These are phyloP conservation scores for Meteorus sp. DNA, from an alignment of 1,140 invertebrate genomes.

Conservation along the genomic window DNA sequence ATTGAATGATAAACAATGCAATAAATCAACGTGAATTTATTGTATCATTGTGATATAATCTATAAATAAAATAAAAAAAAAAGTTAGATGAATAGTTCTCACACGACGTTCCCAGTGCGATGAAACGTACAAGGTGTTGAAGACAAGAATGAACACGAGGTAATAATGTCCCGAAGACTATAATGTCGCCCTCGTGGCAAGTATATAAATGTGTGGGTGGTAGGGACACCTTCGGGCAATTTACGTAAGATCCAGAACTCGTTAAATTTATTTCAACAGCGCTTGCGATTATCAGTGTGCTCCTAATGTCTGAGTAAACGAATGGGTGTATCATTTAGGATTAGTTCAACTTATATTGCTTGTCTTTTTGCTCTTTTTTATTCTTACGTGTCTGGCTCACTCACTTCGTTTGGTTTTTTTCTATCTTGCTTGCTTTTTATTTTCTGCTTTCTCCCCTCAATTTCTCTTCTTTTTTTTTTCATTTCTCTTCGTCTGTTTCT, in stretches of 20 bases:
- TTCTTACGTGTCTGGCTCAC: too few species aligned
- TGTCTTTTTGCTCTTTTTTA: too few species aligned
- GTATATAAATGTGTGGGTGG: background rate
- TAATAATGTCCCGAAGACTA: background rate
- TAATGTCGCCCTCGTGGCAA: background rate
- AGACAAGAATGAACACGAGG: background rate
- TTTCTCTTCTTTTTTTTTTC: background rate
- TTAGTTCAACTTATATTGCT: too few species aligned
- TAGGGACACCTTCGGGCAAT: constrained; percentile 16
- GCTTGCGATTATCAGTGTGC: constrained; percentile 30
- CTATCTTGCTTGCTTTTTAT: too few species aligned
- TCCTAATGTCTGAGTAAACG: constrained; percentile 37
- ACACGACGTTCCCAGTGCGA: constrained; percentile 1
- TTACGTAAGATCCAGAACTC: constrained; percentile 35
- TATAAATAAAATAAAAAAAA: background rate
- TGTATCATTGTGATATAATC: too few species aligned
- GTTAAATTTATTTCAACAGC: constrained; percentile 33
- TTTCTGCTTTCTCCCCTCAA: constrained; percentile 1
- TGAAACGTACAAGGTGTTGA: constrained; percentile 2
- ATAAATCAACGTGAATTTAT: too few species aligned
- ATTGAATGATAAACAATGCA: too few species aligned
- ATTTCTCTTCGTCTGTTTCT: too few species aligned
- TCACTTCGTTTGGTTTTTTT: too few species aligned
- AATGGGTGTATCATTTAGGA: too few species aligned
- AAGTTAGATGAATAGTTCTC: background rate